Base-by-base conservation (phyloP, 2,113 vertebrate species). In the Chascanopsetta lugubris region DNA sequence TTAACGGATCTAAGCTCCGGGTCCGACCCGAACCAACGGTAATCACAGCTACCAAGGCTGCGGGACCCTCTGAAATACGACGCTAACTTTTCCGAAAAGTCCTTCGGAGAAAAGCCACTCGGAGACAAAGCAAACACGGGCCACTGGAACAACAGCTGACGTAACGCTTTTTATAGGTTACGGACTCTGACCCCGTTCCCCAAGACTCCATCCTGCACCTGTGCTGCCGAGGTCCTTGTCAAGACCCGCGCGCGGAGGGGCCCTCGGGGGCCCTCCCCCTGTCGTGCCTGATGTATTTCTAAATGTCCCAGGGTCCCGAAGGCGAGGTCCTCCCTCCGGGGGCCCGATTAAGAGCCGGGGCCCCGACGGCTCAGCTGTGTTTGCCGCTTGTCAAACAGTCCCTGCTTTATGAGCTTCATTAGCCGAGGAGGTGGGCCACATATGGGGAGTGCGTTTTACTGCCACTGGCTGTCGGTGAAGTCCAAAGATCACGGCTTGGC, bases 361-460 rank as follows among this genome's bases (percentile, higher is more conserved):
- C 70, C 80, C 84, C 56, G 80, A 61, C 42, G 87, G 74, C 88
- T 90, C 87, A 88, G 89, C 89, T 89, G 89, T 85, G 87, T 89
- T 90, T 77, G 77, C 87, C 10, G 86, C 84, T 83, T 89, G 89
- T 91, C 89, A 89, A 82, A 86, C 81, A 71, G 66, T 60, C 8
- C 8, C 89, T 87, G 83, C 51, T 92, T 92, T 93, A 92, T 89
- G 88, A 83, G 77, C 83, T 88, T 92, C 91, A 92, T 92, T 91
- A 92, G 81, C 17, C 24, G 20, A 64, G 64, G 79, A 75, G 76
- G 83, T 75, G 80, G 85, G 87, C 83, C 87, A 88, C 90, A 91
- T 86, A 84, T 86, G 78, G 86, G 62, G 72, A 89, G 88, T 73
- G 84, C 90, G 82, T 91, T 93, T 92, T 91, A 92, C 92, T 90